These are phyloP conservation scores for Nymphalis io DNA, from an alignment of 1,140 invertebrate species.

Conservation along the genomic window DNA sequence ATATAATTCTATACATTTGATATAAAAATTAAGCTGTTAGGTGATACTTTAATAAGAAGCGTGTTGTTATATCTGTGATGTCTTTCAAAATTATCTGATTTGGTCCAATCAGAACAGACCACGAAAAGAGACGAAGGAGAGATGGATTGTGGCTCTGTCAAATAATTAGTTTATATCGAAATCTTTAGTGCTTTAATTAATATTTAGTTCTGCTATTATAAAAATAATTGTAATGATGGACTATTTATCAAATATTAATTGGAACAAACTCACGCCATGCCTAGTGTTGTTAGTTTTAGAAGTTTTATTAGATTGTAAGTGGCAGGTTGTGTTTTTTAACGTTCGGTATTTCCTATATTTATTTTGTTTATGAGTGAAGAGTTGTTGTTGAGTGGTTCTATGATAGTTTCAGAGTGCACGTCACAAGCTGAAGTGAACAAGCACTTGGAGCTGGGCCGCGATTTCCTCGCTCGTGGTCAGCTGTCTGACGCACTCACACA, in stretches of 20 bases:
- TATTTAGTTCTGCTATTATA: conserved; percentile 55
- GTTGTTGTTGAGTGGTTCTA: conserved; percentile 2
- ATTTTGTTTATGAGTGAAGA: conserved; percentile 13
- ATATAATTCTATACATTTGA: not conserved
- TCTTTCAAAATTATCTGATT: conserved; percentile 60
- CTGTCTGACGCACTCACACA: conserved; percentile 97
- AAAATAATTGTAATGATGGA: conserved; percentile 69
- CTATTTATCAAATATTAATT: conserved; percentile 72
- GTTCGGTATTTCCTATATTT: conserved; percentile 29
- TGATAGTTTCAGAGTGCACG: conserved; percentile 83
- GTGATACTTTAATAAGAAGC: not conserved
- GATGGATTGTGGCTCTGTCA: conserved; percentile 72
- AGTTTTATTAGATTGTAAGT: conserved; percentile 78
- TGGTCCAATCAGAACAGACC: conserved; percentile 78
- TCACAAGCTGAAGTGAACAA: conserved; percentile 91
- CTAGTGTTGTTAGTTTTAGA: conserved; percentile 79
- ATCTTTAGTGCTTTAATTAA: conserved; percentile 60
- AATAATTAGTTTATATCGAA: conserved; percentile 74
- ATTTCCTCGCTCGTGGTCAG: conserved; percentile 94
- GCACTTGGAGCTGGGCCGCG: conserved; percentile 95
- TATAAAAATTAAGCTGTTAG: not conserved
- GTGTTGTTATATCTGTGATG: conserved; percentile 30
- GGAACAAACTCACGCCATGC: conserved; percentile 79
- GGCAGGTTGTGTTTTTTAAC: conserved; percentile 39
- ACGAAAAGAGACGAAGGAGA: conserved; percentile 76